Evolutionary conservation across 35 echinoderm and acorn worm genomes (phyloP).

Genomic region (Heliocidaris erythrogramma): DNA sequence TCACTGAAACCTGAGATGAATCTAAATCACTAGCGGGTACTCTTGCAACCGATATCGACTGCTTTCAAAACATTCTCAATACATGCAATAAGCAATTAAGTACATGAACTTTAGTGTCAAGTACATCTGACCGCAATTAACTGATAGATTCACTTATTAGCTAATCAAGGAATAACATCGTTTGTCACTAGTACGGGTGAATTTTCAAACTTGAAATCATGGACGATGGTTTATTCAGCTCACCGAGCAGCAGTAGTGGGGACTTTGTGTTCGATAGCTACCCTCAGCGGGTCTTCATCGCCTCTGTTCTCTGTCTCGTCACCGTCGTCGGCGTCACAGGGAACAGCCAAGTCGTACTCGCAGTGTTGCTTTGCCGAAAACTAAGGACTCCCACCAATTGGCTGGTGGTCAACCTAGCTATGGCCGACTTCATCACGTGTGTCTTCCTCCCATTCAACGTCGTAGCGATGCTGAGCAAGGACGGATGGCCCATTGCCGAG

Average conservation of each 20-base stretch:
- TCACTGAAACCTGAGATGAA: too few species aligned
- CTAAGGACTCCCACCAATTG: constrained; percentile 79
- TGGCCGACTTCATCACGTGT: constrained; percentile 73
- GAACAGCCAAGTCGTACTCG: constrained; percentile 62
- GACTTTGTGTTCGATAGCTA: constrained; percentile 54
- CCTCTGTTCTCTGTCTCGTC: constrained; percentile 32
- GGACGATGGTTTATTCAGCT: neutral
- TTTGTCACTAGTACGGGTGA: too few species aligned
- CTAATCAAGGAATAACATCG: too few species aligned
- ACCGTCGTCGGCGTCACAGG: constrained; percentile 51
- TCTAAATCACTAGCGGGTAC: too few species aligned
- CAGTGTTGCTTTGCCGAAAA: constrained; percentile 57
- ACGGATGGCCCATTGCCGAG: constrained; percentile 58
- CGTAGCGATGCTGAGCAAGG: constrained; percentile 55
- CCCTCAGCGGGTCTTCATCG: constrained; percentile 60
- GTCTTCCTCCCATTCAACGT: constrained; percentile 63
- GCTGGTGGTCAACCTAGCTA: constrained; percentile 85
- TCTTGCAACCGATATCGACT: too few species aligned
- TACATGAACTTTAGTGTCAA: too few species aligned
- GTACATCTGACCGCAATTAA: neutral
- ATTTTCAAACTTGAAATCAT: neutral
- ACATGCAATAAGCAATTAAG: too few species aligned
- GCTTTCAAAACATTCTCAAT: too few species aligned
- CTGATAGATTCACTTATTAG: too few species aligned
- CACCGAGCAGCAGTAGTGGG: neutral